Evolutionary conservation across 2,113 vertebrate genomes (phyloP).

Genomic region (Nothoprocta perdicaria): DNA sequence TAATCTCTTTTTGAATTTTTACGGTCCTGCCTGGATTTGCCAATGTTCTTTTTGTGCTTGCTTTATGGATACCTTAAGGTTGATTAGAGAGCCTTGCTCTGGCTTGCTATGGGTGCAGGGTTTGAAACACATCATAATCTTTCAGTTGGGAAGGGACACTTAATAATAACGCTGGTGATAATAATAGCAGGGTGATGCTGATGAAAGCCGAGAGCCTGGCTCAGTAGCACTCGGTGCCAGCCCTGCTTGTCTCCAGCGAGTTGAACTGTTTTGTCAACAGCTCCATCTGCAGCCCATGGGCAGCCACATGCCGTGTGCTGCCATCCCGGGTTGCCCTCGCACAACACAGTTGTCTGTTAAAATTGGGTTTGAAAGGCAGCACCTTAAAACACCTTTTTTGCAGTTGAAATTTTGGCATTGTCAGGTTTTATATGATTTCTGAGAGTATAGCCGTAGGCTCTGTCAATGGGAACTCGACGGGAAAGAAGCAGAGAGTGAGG

Average conservation of each 20-base stretch:
- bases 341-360: slow-evolving; percentile 56
- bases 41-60: background rate
- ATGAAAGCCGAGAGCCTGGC: rapidly evolving
- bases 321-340: slow-evolving; percentile 28
- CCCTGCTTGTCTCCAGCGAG: background rate
- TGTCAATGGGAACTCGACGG: slow-evolving; percentile 57
- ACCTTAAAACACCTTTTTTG: slow-evolving; percentile 65
- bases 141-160: background rate
- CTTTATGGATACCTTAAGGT: background rate
- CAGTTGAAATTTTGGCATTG: slow-evolving; percentile 71
- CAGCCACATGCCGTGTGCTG: slow-evolving; percentile 32
- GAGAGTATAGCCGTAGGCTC: slow-evolving; percentile 69
- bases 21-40: background rate
- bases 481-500: slow-evolving; percentile 26
- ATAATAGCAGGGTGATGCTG: background rate
- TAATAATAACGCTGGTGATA: rapidly evolving
- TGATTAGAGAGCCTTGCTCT: background rate
- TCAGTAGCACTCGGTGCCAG: background rate
- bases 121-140: rapidly evolving
- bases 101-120: background rate
- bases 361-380: slow-evolving; percentile 72
- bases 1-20: background rate
- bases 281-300: slow-evolving; percentile 81
- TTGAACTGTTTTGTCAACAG: slow-evolving; percentile 77
- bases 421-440: slow-evolving; percentile 75